Conservation (phyloP, 2,888 invertebrate genomes). For the Drosophila robusta region DNA sequence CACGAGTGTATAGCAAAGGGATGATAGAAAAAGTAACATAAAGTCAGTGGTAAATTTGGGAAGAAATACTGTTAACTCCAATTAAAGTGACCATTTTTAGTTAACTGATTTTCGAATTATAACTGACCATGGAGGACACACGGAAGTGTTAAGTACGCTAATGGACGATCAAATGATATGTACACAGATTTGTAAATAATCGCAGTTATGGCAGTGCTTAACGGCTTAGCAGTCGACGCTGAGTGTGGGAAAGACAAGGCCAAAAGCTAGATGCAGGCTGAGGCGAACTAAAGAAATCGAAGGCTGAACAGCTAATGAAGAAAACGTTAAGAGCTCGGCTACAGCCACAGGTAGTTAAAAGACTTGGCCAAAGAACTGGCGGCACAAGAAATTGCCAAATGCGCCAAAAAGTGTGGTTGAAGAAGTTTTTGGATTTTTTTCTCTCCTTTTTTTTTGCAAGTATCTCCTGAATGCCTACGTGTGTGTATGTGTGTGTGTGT, state of each 20-base stretch:
- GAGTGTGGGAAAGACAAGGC: slow-evolving; percentile 15
- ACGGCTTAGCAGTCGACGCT: background rate
- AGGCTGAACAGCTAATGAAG: slow-evolving; percentile 12
- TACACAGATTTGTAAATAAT: slow-evolving; percentile 5
- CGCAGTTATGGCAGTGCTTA: no score
- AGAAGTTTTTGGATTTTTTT: slow-evolving; percentile 4
- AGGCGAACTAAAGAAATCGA: slow-evolving; percentile 5
- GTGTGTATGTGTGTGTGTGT: background rate
- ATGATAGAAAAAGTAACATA: no score
- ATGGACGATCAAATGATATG: background rate
- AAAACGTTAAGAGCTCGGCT: slow-evolving; percentile 15
- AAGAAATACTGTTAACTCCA: no score
- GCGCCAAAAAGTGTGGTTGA: slow-evolving; percentile 17
- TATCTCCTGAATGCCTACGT: slow-evolving; percentile 15
- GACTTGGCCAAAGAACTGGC: slow-evolving; percentile 10
- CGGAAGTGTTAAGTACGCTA: background rate
- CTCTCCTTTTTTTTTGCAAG: background rate
- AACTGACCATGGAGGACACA: background rate
- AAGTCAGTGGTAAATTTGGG: no score
- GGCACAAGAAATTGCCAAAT: no score
- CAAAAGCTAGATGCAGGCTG: background rate
- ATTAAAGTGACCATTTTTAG: no score
- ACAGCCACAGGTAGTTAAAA: slow-evolving; percentile 21
- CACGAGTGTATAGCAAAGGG: no score
- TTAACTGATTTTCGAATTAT: no score